phyloP scores from a whole-genome alignment of 2,888 invertebrate species.

The Drosophila nigricruria region DNA sequence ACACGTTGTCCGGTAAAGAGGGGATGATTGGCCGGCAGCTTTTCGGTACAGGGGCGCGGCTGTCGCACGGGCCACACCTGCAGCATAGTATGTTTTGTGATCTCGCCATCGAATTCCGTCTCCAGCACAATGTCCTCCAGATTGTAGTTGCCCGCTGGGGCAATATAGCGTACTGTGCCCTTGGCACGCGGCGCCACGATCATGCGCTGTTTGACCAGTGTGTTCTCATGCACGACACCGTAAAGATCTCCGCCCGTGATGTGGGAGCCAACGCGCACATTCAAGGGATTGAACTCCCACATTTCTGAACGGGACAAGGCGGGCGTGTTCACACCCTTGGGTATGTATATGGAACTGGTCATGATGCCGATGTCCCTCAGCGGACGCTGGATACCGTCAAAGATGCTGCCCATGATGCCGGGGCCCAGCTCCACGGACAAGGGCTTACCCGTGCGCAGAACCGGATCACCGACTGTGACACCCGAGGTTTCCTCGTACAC shows the following conservation, averaged over 20 bases:
- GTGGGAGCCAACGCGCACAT: slow-evolving; percentile 95
- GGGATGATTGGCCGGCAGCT: slow-evolving; percentile 98
- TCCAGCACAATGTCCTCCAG: slow-evolving; percentile 97
- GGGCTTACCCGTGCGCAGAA: slow-evolving; percentile 98
- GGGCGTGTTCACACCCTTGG: slow-evolving; percentile 98
- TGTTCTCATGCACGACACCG: slow-evolving; percentile 98
- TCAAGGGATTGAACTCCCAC: slow-evolving; percentile 96
- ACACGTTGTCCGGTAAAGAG: slow-evolving; percentile 99
- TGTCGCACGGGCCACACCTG: slow-evolving; percentile 99
- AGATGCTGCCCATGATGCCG: slow-evolving; percentile 99
- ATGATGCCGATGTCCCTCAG: slow-evolving; percentile 96
- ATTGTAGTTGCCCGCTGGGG: slow-evolving; percentile 96
- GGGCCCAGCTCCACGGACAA: slow-evolving; percentile 99
- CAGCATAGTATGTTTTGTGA: slow-evolving; percentile 95
- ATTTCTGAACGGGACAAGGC: slow-evolving; percentile 91
- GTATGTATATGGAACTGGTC: slow-evolving; percentile 98
- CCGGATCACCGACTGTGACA: slow-evolving; percentile 99
- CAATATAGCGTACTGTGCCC: slow-evolving; percentile 98
- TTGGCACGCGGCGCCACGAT: slow-evolving; percentile 97
- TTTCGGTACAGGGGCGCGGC: slow-evolving; percentile 97
- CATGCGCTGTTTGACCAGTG: slow-evolving; percentile 98
- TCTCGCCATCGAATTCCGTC: slow-evolving; percentile 98
- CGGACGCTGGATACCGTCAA: slow-evolving; percentile 99
- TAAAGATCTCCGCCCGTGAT: slow-evolving; percentile 99
- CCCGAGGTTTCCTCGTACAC: slow-evolving; percentile 98